Percentiles rank a stretch among this genome's conserved stretches.
Evolutionary conservation across 1,140 invertebrate species (phyloP).

Genomic region (Heliconius eleuchia): DNA sequence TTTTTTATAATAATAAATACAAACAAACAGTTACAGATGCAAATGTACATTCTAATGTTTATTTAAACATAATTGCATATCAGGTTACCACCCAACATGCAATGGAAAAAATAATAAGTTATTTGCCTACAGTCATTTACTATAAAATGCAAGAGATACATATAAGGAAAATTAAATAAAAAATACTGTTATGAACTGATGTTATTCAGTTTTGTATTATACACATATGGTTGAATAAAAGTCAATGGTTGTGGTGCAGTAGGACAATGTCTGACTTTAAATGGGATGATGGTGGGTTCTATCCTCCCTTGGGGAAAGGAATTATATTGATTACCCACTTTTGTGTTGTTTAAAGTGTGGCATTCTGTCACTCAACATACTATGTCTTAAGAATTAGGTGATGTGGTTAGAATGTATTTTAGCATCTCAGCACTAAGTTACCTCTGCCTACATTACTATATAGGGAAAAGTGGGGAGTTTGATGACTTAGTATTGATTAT

Average conservation of each 20-base stretch:
- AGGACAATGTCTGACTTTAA: neutral
- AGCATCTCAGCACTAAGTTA: no score
- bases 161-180: neutral
- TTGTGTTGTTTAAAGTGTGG: no score
- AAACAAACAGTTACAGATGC: neutral
- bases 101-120: neutral
- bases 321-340: no score
- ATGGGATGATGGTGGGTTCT: no score
- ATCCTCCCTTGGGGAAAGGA: no score
- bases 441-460: no score
- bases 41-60: neutral
- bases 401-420: no score
- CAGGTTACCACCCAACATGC: slow-evolving; percentile 7
- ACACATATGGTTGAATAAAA: neutral
- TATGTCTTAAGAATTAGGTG: no score
- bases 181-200: neutral
- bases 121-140: neutral
- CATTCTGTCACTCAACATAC: no score
- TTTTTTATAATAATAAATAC: neutral
- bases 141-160: neutral
- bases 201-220: neutral
- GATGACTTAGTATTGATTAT: no score
- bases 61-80: slow-evolving; percentile 6
- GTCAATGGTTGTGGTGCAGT: no score
- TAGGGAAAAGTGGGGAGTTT: no score